Evolutionary conservation across 2,797 vertebrate genomes (phyloP).

Genomic region (Hoplostethus mediterraneus): DNA sequence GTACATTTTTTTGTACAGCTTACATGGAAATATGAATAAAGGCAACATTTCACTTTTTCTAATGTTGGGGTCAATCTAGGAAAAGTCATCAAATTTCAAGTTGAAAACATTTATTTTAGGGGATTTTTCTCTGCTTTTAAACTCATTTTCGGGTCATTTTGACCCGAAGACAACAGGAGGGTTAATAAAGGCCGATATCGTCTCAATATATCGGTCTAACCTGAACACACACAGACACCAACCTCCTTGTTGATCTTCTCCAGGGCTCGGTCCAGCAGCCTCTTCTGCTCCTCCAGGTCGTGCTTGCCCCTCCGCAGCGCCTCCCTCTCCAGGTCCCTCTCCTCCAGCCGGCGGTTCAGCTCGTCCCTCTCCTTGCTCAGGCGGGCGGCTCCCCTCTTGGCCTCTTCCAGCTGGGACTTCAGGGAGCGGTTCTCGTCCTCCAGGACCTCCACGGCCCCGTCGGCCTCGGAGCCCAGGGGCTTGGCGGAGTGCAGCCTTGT

Average conservation of each 20-base stretch:
- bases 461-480: constrained; percentile 75
- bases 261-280: constrained; percentile 88
- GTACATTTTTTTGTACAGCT: no score
- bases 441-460: constrained; percentile 86
- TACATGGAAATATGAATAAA: no score
- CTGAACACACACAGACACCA: neutral
- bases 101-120: no score
- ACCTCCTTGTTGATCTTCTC: constrained; percentile 95
- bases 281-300: constrained; percentile 94
- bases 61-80: no score
- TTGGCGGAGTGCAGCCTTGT: constrained; percentile 82
- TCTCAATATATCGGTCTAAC: neutral
- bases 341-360: constrained; percentile 85
- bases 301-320: constrained; percentile 85
- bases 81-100: no score
- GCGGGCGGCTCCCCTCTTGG: constrained; percentile 79
- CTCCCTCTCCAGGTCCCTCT: constrained; percentile 90
- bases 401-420: constrained; percentile 90
- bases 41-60: no score
- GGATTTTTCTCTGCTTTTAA: no score
- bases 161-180: no score
- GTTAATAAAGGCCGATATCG: no score
- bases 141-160: no score
- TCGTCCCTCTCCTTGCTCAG: constrained; percentile 89
- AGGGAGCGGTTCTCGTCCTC: constrained; percentile 86